Evolutionary conservation across 2,888 invertebrate species (phyloP).

Genomic region (Nezara viridula): DNA sequence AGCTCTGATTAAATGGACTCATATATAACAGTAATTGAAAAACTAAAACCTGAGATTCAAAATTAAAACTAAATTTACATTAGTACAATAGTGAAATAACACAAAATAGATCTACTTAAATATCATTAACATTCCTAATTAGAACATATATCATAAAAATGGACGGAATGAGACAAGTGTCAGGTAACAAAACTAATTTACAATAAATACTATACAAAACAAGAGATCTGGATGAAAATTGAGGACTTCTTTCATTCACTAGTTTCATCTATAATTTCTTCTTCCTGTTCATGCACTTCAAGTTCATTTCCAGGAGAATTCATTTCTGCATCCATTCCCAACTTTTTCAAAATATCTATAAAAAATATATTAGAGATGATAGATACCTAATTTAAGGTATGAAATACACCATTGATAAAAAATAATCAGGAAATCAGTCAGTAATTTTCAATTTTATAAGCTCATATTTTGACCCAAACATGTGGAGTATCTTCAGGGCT

Average conservation of each 20-base stretch:
- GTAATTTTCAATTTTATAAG: too few relatives aligned
- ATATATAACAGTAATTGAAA: background rate
- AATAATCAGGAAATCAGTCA: too few relatives aligned
- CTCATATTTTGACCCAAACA: too few relatives aligned
- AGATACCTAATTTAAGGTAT: too few relatives aligned
- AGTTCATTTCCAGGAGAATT: slow-evolving; percentile 57
- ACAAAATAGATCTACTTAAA: background rate
- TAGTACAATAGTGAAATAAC: background rate
- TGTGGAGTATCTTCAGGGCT: too few relatives aligned
- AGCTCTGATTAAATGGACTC: background rate
- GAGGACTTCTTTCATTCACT: background rate
- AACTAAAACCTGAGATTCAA: background rate
- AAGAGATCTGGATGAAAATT: slow-evolving; percentile 43
- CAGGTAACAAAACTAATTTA: slow-evolving; percentile 22
- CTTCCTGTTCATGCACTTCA: slow-evolving; percentile 47
- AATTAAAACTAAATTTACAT: background rate
- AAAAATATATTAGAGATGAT: background rate
- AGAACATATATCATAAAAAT: background rate
- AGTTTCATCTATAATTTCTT: slow-evolving; percentile 63
- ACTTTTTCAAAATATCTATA: slow-evolving; percentile 63
- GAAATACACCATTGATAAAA: too few relatives aligned
- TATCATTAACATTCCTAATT: background rate
- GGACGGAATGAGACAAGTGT: background rate
- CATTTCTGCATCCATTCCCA: slow-evolving; percentile 62
- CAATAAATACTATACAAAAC: slow-evolving; percentile 39